phyloP scores from a whole-genome alignment of 2,113 vertebrate species.

The Myotis brandtii region DNA sequence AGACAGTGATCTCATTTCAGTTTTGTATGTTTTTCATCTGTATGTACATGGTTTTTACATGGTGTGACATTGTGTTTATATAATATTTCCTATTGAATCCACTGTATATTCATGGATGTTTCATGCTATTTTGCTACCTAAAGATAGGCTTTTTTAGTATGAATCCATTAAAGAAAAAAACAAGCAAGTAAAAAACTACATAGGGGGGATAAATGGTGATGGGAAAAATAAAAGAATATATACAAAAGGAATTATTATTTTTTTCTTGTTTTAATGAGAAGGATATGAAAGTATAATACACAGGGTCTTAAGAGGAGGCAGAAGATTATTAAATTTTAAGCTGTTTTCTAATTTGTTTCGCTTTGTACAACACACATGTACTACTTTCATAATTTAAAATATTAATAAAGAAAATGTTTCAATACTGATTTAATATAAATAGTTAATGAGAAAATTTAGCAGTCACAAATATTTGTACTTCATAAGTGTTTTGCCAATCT shows the following conservation, averaged over 20 bases:
- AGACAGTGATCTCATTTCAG: not conserved
- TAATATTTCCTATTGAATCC: slow-evolving; percentile 30
- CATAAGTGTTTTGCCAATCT: slow-evolving; percentile 29
- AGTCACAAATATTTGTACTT: slow-evolving; percentile 49
- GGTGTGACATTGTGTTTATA: slow-evolving; percentile 1
- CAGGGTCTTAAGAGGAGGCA: not conserved
- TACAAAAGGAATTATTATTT: not conserved
- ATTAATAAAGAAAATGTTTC: slow-evolving; percentile 24
- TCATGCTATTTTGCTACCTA: slow-evolving; percentile 27
- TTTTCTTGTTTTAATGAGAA: slow-evolving; percentile 6
- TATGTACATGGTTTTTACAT: not conserved
- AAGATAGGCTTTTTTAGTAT: not conserved
- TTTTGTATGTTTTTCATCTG: not conserved
- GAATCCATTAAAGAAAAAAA: not conserved
- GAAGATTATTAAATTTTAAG: not conserved
- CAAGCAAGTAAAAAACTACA: not conserved
- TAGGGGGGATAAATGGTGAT: not conserved
- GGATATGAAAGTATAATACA: not conserved
- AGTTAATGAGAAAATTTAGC: not conserved
- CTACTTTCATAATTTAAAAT: slow-evolving; percentile 23
- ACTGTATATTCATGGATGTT: not conserved
- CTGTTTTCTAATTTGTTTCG: slow-evolving; percentile 26
- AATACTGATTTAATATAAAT: not conserved
- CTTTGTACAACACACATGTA: not conserved
- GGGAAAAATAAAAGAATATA: not conserved